These are phyloP conservation scores for Crypturellus tataupa DNA, from an alignment of 2,797 vertebrate species.

Conservation along the genomic window DNA sequence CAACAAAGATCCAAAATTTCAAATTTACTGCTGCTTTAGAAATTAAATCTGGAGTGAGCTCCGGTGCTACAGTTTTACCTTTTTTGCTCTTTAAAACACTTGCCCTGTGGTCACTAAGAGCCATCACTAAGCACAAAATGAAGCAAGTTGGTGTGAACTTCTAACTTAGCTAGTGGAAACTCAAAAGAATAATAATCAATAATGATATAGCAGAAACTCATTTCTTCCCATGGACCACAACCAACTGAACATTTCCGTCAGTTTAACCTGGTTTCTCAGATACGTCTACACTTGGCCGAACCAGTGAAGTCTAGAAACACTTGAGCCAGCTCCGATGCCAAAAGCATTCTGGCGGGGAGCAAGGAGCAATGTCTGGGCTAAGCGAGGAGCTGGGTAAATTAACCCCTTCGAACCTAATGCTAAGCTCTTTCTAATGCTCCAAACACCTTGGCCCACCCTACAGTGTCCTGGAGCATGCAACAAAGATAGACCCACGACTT, in stretches of 20 bases:
- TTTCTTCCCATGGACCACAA: not conserved
- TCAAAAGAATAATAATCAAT: not conserved
- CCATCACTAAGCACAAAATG: not conserved
- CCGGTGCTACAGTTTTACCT: not conserved
- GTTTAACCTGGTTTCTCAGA: conserved; percentile 10
- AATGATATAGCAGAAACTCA: not conserved
- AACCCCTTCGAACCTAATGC: not conserved
- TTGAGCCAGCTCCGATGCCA: not conserved
- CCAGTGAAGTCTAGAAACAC: not conserved
- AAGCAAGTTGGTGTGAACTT: not conserved
- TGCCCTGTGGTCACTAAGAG: not conserved
- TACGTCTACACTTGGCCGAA: conserved; percentile 22
- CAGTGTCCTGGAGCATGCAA: not conserved
- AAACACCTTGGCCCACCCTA: not conserved
- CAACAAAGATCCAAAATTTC: not conserved
- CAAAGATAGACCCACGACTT: not conserved
- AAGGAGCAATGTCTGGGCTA: not conserved
- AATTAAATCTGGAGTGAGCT: not conserved
- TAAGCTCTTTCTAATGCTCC: not conserved
- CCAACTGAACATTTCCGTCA: not conserved
- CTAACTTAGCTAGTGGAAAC: not conserved
- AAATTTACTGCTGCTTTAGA: conserved; percentile 10
- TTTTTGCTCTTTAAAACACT: not conserved
- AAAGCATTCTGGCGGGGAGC: not conserved
- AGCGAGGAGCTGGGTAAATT: not conserved